These are phyloP conservation scores for Nymphalis urticae DNA, from an alignment of 2,888 invertebrate genomes.

Conservation along the genomic window DNA sequence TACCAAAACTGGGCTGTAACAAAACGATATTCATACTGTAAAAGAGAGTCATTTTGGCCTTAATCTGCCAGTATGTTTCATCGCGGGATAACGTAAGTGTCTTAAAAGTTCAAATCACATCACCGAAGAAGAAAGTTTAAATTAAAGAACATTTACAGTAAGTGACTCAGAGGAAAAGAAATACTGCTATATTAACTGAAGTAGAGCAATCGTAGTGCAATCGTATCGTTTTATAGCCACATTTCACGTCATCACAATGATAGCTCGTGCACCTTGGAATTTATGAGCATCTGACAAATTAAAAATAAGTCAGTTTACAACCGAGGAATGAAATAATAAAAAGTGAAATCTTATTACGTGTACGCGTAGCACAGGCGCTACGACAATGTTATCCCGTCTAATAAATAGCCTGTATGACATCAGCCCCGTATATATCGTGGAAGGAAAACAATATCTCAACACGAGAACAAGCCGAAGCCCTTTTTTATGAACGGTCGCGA, in stretches of 20 bases:
- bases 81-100: too few relatives aligned
- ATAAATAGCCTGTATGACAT: conserved; percentile 76
- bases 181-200: not conserved
- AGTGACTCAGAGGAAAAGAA: not conserved
- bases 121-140: not conserved
- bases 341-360: conserved; percentile 69
- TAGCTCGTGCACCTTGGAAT: conserved; percentile 64
- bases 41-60: too few relatives aligned
- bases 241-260: conserved; percentile 58
- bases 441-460: conserved; percentile 71
- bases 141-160: not conserved
- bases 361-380: conserved; percentile 55
- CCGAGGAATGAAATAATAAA: conserved; percentile 72
- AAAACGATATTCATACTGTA: too few relatives aligned
- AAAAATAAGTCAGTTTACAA: conserved; percentile 78
- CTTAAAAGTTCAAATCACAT: not conserved
- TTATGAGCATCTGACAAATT: conserved; percentile 75
- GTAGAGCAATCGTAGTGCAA: conserved; percentile 30
- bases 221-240: conserved; percentile 54
- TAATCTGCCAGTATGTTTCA: too few relatives aligned
- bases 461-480: conserved; percentile 68
- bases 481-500: conserved; percentile 67
- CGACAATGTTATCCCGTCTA: conserved; percentile 76
- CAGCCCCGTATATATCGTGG: conserved; percentile 55
- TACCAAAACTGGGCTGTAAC: too few relatives aligned